Percentiles rank a stretch among this genome's conserved stretches.
phyloP scores from a whole-genome alignment of 2,888 invertebrate genomes.

The Lymantria monacha region DNA sequence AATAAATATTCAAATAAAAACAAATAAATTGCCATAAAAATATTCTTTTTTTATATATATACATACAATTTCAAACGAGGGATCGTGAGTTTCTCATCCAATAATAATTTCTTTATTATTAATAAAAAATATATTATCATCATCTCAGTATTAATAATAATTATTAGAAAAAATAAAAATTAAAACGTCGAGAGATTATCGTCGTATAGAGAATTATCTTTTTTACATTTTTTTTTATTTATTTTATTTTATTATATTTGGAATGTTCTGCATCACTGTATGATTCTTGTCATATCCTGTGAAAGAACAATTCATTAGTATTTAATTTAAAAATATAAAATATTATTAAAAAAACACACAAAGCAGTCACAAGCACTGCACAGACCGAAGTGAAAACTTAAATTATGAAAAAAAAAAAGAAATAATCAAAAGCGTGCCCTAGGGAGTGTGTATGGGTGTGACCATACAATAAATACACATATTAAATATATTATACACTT shows the following conservation, averaged over 20 bases:
- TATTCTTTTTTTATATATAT: slow-evolving; percentile 1
- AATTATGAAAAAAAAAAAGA: too few relatives aligned
- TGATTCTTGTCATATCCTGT: slow-evolving; percentile 72
- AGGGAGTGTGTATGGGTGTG: too few relatives aligned
- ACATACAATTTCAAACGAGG: slow-evolving; percentile 15
- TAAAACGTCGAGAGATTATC: slow-evolving; percentile 65
- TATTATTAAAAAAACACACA: too few relatives aligned
- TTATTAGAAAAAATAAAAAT: slow-evolving; percentile 42
- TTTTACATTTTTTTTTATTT: slow-evolving; percentile 24
- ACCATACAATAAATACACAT: too few relatives aligned
- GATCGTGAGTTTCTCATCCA: slow-evolving; percentile 11
- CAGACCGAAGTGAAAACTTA: too few relatives aligned
- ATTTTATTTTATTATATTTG: slow-evolving; percentile 43
- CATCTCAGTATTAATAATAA: slow-evolving; percentile 23
- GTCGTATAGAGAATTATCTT: slow-evolving; percentile 53
- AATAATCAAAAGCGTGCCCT: too few relatives aligned
- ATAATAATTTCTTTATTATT: slow-evolving; percentile 10
- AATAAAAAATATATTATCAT: slow-evolving; percentile 38
- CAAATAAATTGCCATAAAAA: slow-evolving; percentile 6
- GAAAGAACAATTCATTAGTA: slow-evolving; percentile 23
- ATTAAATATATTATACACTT: too few relatives aligned
- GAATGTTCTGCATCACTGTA: slow-evolving; percentile 76
- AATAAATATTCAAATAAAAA: slow-evolving; percentile 14
- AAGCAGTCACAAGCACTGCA: too few relatives aligned
- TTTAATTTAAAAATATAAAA: too few relatives aligned